Conservation (phyloP, 2,888 invertebrate species). For the Busseola fusca region DNA sequence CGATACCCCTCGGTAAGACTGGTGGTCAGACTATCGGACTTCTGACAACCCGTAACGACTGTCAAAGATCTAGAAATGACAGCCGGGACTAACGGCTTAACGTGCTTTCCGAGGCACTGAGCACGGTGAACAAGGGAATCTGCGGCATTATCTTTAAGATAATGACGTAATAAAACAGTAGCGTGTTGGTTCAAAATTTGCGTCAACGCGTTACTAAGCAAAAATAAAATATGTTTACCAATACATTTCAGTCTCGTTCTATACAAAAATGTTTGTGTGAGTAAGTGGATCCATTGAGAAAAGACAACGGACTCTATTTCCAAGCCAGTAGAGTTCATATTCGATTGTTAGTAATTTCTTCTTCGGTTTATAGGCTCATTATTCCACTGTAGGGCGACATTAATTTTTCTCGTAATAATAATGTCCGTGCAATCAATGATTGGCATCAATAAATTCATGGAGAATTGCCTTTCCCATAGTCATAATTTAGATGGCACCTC, state of each 20-base stretch:
- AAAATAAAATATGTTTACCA: background rate
- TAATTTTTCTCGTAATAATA: slow-evolving; percentile 1
- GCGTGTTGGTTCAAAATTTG: background rate
- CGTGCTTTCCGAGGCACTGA: too few species aligned
- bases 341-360: background rate
- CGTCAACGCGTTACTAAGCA: slow-evolving; percentile 2
- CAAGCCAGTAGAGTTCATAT: background rate
- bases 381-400: slow-evolving; percentile 29
- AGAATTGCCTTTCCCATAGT: slow-evolving; percentile 3
- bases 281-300: background rate
- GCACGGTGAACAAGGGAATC: too few species aligned
- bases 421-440: slow-evolving; percentile 16
- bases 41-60: too few species aligned
- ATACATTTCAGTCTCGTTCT: background rate
- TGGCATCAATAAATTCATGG: slow-evolving; percentile 17
- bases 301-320: accelerated
- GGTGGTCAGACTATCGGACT: too few species aligned
- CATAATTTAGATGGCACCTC: background rate
- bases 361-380: slow-evolving; percentile 16
- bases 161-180: background rate
- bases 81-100: too few species aligned
- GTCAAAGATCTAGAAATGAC: too few species aligned
- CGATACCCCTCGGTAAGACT: too few species aligned
- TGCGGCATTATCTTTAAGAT: background rate
- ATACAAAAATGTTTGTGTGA: background rate